phyloP scores from a whole-genome alignment of 2,888 invertebrate genomes.

The Gymnocheta viridis region DNA sequence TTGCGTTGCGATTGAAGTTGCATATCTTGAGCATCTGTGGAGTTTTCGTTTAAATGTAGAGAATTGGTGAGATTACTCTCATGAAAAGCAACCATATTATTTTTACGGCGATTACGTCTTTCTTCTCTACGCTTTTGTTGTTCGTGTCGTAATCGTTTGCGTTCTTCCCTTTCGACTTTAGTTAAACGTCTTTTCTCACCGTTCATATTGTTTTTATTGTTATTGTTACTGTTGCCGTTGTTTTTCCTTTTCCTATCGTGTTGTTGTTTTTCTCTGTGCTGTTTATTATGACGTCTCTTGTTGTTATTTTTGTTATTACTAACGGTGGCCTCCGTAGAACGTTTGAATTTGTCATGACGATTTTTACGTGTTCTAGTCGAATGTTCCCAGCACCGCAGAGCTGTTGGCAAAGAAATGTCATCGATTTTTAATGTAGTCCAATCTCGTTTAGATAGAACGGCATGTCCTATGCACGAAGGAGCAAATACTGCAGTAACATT shows the following conservation, averaged over 20 bases:
- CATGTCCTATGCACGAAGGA: constrained; percentile 96
- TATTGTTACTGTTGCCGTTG: constrained; percentile 60
- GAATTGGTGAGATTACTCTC: constrained; percentile 57
- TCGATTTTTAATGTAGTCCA: constrained; percentile 94
- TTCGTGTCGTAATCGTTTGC: constrained; percentile 75
- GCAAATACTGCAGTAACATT: constrained; percentile 95
- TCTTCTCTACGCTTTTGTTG: constrained; percentile 72
- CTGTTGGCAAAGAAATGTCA: constrained; percentile 91
- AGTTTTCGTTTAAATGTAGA: constrained; percentile 45
- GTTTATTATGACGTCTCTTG: constrained; percentile 71
- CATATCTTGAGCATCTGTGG: constrained; percentile 52
- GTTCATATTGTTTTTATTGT: constrained; percentile 44
- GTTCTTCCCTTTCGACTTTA: constrained; percentile 77
- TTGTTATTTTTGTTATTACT: constrained; percentile 62
- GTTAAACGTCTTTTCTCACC: constrained; percentile 72
- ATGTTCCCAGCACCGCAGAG: constrained; percentile 94
- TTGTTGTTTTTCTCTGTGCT: constrained; percentile 75
- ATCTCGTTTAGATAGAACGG: constrained; percentile 92
- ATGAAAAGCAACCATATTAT: constrained; percentile 55
- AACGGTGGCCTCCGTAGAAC: constrained; percentile 77
- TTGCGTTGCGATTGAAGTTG: constrained; percentile 46
- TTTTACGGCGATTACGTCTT: constrained; percentile 66
- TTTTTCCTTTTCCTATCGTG: constrained; percentile 74
- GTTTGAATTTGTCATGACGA: constrained; percentile 76
- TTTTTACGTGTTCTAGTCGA: constrained; percentile 80